Evolutionary conservation across 2,113 vertebrate species (phyloP).

Genomic region (Phycodurus eques): DNA sequence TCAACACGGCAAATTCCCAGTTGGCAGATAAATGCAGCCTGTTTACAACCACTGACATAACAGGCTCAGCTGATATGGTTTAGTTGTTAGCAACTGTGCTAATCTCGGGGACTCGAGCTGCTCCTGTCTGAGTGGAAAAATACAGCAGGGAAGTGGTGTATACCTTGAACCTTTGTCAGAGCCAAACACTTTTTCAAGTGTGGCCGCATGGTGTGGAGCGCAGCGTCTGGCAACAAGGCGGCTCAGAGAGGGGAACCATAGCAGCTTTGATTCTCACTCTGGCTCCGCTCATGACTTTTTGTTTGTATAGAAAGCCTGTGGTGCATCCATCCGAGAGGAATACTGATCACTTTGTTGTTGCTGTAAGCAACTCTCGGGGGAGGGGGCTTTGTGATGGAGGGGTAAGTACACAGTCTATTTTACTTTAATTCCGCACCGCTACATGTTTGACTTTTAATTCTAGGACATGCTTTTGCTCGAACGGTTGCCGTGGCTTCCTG

Average conservation of each 20-base stretch:
- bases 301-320: constrained; percentile 30
- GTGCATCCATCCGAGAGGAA: constrained; percentile 45
- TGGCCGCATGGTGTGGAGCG: constrained; percentile 15
- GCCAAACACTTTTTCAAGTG: constrained; percentile 21
- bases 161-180: constrained; percentile 30
- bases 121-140: constrained; percentile 62
- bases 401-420: constrained; percentile 46
- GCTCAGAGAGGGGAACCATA: constrained; percentile 23
- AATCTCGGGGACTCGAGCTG: constrained; percentile 45
- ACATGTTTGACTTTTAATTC: neutral
- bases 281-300: constrained; percentile 34
- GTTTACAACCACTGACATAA: constrained; percentile 27
- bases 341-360: constrained; percentile 56
- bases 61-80: constrained; percentile 62
- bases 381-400: constrained; percentile 48
- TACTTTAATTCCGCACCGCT: constrained; percentile 7
- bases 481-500: constrained; percentile 15
- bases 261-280: constrained; percentile 35
- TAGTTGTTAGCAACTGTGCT: constrained; percentile 55
- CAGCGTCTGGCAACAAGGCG: constrained; percentile 16
- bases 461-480: constrained; percentile 4
- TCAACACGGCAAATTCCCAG: constrained; percentile 33
- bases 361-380: constrained; percentile 39
- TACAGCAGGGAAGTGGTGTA: constrained; percentile 47
- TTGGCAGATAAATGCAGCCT: constrained; percentile 23